Evolutionary conservation across 2,888 invertebrate species (phyloP), one percentile per base, ranked within the genome.

Genomic region (Yponomeuta cagnagella): DNA sequence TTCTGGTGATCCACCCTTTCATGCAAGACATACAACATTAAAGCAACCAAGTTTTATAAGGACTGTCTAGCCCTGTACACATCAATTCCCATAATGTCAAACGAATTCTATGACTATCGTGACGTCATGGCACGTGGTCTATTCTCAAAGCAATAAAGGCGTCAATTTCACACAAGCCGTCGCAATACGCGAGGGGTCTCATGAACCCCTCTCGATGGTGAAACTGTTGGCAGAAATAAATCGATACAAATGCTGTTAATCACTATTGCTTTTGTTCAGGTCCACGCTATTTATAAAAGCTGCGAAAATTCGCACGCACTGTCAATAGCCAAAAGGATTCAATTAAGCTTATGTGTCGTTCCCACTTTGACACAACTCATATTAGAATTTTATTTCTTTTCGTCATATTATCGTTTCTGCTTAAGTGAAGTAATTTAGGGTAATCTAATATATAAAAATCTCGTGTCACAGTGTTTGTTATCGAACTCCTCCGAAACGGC

Each of bases 151-250:
- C 75, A 78, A 86, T 87, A 87, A 87, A 82, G 74, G 86, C 85
- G 82, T 87, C 85, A 81, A 86, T 88, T 86, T 84, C 85, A 84
- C 81, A 81, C 82, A 79, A 75, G 74, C 74, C 78, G 82, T 78
- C 77, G 74, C 79, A 58, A 58, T 15, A 58, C 52, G 12, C 73
- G 76, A 72, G 73, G 73, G 73, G 72, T 73, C 73, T 72, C 72
- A 73, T 58, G 52, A 15, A 58, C 52, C 12, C 52, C 52, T 15
- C 52, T 15, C 12, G 52, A 8, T 3, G 15, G 2, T 58, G 52
- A 5, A 58, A 58, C 52, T 15, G 52, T 58, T 58, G 52, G 52
- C 15, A 58, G 12, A 58, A 58, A 58, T 58, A 15, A 58, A 58
- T 58, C 52, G 52, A 58, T 58, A 58, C 52, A 58, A 15, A 15